Base-by-base conservation (phyloP, 2,888 invertebrate genomes). In the Anagyrus pseudococci region DNA sequence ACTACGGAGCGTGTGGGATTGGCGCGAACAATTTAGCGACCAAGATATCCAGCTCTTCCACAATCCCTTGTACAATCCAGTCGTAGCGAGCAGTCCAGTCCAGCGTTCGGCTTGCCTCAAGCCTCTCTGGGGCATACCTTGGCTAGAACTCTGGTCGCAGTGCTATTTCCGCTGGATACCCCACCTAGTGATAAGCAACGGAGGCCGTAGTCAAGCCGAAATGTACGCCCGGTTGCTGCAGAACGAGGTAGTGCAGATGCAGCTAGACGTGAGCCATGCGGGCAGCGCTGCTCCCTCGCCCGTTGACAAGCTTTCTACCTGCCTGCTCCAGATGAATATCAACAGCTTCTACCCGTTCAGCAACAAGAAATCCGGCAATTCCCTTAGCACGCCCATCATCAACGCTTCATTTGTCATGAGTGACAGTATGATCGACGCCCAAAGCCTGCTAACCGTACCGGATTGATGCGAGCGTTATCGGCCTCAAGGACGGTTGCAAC, bases 101-200 rank as follows among this genome's bases (percentile, higher is more conserved):
- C n/a, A n/a, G 10, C 55, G 25, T 8, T n/a, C 15, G 33, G 58
- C 4, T 2, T 57, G 57, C n/a, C 49, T 87, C 41, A 79, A 82
- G 68, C 88, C 88, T 2, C 76, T 84, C 71, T 80, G 79, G 65
- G 82, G 82, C 1, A 82, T 90, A 65, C 80, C 86, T 4, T 84
- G 84, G 58, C 78, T 91, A 70, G 88, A 90, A 67, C 80, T 96
- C 46, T 96, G 96, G 96, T 84, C 88, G 62, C 93, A 93, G 80
- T 95, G 94, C 82, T 96, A 94, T 82, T 91, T 93, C 77, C 88
- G 96, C 26, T 96, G 94, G 93, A 85, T 94, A 75, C 88, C 90
- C 20, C 89, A 92, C 20, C 85, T 94, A 6, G 93, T 95, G 81
- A 88, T 92, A 65, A 84, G 85, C 19, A 87, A 86, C 68, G 89